phyloP scores from a whole-genome alignment of 2,113 vertebrate species.

The Trachemys scripta region DNA sequence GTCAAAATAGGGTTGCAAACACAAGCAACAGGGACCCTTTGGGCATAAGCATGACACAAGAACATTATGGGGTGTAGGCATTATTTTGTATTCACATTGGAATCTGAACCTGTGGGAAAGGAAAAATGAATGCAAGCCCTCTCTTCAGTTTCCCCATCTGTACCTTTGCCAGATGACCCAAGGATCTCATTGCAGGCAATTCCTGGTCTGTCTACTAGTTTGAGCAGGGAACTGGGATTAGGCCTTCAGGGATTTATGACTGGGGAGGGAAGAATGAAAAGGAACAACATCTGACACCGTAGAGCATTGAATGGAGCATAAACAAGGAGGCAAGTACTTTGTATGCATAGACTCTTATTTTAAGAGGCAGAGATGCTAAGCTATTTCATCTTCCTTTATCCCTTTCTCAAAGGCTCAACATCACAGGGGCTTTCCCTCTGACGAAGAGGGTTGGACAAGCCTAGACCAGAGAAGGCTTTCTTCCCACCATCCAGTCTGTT shows the following conservation, averaged over 20 bases:
- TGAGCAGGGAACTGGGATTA: not conserved
- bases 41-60: fast-evolving
- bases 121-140: not conserved
- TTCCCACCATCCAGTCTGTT: fast-evolving
- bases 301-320: not conserved
- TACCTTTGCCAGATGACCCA: not conserved
- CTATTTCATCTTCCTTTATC: not conserved
- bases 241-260: not conserved
- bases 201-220: not conserved
- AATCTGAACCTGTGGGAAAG: not conserved
- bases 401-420: not conserved
- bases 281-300: not conserved
- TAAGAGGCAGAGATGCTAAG: not conserved
- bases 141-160: not conserved
- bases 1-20: fast-evolving
- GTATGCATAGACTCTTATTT: not conserved
- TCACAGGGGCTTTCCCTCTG: not conserved
- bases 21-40: not conserved
- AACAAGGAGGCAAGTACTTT: not conserved
- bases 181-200: not conserved
- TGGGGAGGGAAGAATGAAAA: not conserved
- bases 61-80: fast-evolving
- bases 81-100: not conserved
- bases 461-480: not conserved
- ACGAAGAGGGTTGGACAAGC: not conserved